phyloP scores from a whole-genome alignment of 2,113 vertebrate species.

The Lota lota region DNA sequence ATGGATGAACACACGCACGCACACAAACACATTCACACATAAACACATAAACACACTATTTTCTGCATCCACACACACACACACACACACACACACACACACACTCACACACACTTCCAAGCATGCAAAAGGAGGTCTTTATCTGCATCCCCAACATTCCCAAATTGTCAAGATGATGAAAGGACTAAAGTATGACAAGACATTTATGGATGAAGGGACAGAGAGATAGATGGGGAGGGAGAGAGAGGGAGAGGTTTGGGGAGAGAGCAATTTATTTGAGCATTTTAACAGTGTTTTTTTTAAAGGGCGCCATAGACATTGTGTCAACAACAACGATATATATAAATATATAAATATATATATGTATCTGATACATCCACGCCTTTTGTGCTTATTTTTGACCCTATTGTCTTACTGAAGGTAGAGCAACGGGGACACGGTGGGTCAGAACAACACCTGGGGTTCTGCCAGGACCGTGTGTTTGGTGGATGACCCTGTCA shows the following conservation, averaged over 20 bases:
- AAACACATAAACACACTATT: too few species aligned
- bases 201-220: not conserved
- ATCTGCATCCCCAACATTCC: not conserved
- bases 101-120: too few species aligned
- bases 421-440: not conserved
- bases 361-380: not conserved
- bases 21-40: too few species aligned
- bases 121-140: too few species aligned
- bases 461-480: not conserved
- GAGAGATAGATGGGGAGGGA: not conserved
- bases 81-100: too few species aligned
- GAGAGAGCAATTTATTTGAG: too few species aligned
- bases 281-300: too few species aligned
- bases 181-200: not conserved
- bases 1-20: not conserved
- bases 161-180: not conserved
- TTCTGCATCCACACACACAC: too few species aligned
- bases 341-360: not conserved
- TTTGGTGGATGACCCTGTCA: not conserved
- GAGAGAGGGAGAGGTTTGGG: too few species aligned
- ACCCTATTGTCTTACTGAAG: not conserved
- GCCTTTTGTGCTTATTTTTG: not conserved
- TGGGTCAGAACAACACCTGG: not conserved
- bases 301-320: too few species aligned
- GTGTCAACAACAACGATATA: too few species aligned